Evolutionary conservation across 2,797 vertebrate species (phyloP).

Genomic region (Labeo calbasu): DNA sequence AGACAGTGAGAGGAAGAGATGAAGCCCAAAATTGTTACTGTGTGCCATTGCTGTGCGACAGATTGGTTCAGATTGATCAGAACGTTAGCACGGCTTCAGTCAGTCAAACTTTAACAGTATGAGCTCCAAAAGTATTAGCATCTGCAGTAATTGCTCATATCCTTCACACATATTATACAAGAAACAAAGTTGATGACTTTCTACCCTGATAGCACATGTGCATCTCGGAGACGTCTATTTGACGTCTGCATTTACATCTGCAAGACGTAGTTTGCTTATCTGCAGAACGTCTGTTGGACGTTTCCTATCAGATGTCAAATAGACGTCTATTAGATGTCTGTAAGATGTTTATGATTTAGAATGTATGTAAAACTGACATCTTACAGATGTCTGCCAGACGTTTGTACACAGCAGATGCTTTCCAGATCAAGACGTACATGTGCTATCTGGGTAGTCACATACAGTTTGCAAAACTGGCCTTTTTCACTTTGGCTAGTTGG

Average conservation of each 20-base stretch:
- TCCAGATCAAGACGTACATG: too few relatives aligned
- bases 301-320: too few relatives aligned
- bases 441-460: neutral
- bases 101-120: neutral
- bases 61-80: constrained; percentile 10
- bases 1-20: neutral
- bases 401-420: too few relatives aligned
- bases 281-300: too few relatives aligned
- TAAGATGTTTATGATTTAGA: too few relatives aligned
- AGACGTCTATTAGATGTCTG: too few relatives aligned
- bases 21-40: neutral
- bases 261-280: too few relatives aligned
- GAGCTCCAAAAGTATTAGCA: neutral
- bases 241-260: too few relatives aligned
- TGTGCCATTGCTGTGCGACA: neutral
- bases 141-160: neutral
- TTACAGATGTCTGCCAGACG: too few relatives aligned
- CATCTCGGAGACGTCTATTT: too few relatives aligned
- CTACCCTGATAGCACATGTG: too few relatives aligned
- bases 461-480: neutral
- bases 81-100: neutral
- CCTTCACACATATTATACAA: neutral
- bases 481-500: neutral
- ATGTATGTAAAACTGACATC: too few relatives aligned
- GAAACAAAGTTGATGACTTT: neutral